Percentiles rank a stretch among this genome's conserved stretches.
phyloP scores from a whole-genome alignment of 2,797 vertebrate genomes.

The Arremon brunneinucha region DNA sequence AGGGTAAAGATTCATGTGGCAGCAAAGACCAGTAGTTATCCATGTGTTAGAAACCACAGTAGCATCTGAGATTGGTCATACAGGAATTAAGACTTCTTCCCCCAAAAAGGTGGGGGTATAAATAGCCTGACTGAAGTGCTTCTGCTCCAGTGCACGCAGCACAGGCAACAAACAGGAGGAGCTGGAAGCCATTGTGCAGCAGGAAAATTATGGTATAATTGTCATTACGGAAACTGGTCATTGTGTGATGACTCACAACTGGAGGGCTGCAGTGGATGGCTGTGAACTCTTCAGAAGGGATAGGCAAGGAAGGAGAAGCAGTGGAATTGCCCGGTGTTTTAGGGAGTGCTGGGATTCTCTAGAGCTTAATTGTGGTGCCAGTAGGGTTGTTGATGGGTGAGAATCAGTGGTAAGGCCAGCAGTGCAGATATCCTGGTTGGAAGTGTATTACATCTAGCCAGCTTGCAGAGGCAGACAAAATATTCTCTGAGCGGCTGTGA shows the following conservation, averaged over 20 bases:
- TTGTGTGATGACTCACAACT: background rate
- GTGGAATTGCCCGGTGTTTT: background rate
- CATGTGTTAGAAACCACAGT: background rate
- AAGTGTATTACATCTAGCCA: background rate
- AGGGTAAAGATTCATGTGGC: background rate
- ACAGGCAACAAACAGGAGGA: background rate
- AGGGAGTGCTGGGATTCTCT: background rate
- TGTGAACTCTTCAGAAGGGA: background rate
- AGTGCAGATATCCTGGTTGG: background rate
- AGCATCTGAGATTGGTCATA: background rate
- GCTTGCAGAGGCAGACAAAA: background rate
- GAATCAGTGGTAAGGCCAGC: background rate
- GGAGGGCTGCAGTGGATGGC: background rate
- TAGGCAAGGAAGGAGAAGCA: background rate
- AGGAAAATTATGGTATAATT: background rate
- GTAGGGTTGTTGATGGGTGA: background rate
- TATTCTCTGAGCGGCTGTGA: background rate
- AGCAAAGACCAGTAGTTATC: background rate
- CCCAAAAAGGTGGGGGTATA: background rate
- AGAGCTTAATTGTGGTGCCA: background rate
- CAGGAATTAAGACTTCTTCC: background rate
- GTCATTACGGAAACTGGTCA: background rate
- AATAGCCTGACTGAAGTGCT: background rate
- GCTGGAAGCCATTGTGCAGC: background rate
- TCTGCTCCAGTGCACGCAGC: background rate